phyloP scores from a whole-genome alignment of 1,140 invertebrate genomes.

The Riptortus pedestris region DNA sequence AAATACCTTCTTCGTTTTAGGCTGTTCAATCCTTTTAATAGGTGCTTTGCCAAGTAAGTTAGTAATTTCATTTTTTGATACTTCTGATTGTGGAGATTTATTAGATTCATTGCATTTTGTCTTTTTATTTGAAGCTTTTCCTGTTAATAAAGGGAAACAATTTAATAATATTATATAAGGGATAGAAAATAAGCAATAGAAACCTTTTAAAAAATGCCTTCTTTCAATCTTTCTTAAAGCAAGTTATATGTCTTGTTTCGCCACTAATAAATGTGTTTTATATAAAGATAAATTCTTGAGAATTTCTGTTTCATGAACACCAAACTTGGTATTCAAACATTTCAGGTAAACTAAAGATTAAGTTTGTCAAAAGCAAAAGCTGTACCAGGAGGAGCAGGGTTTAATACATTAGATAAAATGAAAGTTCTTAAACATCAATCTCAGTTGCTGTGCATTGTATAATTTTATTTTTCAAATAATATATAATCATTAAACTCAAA shows the following conservation, averaged over 20 bases:
- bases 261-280: background rate
- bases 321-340: background rate
- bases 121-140: background rate
- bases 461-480: no score
- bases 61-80: constrained; percentile 27
- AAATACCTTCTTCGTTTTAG: background rate
- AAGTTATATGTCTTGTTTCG: no score
- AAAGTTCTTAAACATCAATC: no score
- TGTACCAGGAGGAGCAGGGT: no score
- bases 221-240: no score
- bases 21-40: constrained; percentile 31
- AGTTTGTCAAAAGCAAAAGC: no score
- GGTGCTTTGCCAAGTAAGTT: constrained; percentile 40
- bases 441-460: no score
- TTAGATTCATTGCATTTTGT: constrained; percentile 18
- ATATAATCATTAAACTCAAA: no score
- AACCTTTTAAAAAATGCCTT: no score
- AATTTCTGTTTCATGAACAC: background rate
- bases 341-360: no score
- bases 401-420: no score
- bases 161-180: background rate
- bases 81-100: constrained; percentile 25
- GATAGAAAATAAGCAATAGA: background rate
- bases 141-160: background rate
- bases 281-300: background rate